Evolutionary conservation across 2,888 invertebrate species (phyloP).

Genomic region (Neocrepidodera transversa): DNA sequence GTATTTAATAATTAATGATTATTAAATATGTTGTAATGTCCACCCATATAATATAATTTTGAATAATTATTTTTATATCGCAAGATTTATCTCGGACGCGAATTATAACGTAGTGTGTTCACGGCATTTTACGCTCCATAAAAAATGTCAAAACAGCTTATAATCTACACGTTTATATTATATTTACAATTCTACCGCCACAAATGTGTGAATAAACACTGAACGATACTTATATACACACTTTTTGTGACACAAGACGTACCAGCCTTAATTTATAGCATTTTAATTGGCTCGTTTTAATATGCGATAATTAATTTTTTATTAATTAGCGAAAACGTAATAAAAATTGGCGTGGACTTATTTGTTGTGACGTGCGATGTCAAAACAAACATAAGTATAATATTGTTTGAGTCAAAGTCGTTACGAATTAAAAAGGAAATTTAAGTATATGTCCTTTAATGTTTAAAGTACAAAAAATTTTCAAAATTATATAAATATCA

Average conservation of each 20-base stretch:
- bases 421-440: no score
- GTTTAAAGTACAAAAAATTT: no score
- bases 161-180: slow-evolving; percentile 39
- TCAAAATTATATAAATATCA: no score
- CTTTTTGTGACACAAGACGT: slow-evolving; percentile 17
- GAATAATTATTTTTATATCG: slow-evolving; percentile 29
- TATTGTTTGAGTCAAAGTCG: no score
- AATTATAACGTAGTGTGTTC: slow-evolving; percentile 31
- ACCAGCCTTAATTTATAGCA: slow-evolving; percentile 13
- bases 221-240: slow-evolving; percentile 13
- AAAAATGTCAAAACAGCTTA: slow-evolving; percentile 49
- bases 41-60: slow-evolving; percentile 3
- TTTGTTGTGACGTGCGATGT: background rate
- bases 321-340: background rate
- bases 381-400: background rate
- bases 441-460: no score
- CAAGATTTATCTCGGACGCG: slow-evolving; percentile 24
- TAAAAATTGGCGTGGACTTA: slow-evolving; percentile 6
- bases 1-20: no score
- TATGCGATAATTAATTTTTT: slow-evolving; percentile 11
- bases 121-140: slow-evolving; percentile 47
- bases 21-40: no score
- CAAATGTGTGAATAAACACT: slow-evolving; percentile 20
- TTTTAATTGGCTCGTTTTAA: slow-evolving; percentile 6
- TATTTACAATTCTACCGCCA: slow-evolving; percentile 20